Percentiles rank a stretch among this genome's conserved stretches.
phyloP scores from a whole-genome alignment of 2,113 vertebrate species.

The Nibea albiflora region DNA sequence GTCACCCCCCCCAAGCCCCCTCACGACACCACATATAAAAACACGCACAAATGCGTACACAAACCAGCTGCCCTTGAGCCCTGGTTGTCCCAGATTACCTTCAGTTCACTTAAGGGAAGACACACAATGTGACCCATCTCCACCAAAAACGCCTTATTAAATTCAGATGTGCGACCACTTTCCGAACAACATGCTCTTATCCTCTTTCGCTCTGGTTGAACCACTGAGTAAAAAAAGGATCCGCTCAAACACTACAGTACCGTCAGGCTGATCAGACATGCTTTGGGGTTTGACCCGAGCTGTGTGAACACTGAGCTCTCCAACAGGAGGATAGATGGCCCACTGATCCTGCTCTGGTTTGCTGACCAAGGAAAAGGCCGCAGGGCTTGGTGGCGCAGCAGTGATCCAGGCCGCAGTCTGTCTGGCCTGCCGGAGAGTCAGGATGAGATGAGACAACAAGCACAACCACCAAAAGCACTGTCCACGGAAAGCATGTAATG shows the following conservation, averaged over 20 bases:
- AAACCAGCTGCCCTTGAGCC: slow-evolving; percentile 53
- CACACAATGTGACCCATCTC: slow-evolving; percentile 69
- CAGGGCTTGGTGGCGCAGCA: slow-evolving; percentile 45
- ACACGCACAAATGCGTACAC: slow-evolving; percentile 15
- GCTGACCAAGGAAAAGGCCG: slow-evolving; percentile 61
- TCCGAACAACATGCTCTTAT: slow-evolving; percentile 66
- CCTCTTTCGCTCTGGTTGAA: slow-evolving; percentile 64
- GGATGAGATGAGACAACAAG: slow-evolving; percentile 52
- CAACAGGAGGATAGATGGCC: slow-evolving; percentile 53
- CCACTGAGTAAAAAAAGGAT: slow-evolving; percentile 55
- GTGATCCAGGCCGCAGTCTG: slow-evolving; percentile 70
- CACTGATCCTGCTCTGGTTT: slow-evolving; percentile 67
- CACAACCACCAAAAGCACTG: slow-evolving; percentile 33
- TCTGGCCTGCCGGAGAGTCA: slow-evolving; percentile 44
- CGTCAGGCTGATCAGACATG: slow-evolving; percentile 67
- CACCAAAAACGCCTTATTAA: slow-evolving; percentile 64
- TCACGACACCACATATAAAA: slow-evolving; percentile 42
- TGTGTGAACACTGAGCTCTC: slow-evolving; percentile 59
- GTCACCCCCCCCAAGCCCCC: slow-evolving; percentile 42
- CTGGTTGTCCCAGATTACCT: slow-evolving; percentile 65
- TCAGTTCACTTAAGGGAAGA: slow-evolving; percentile 74
- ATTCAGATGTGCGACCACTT: slow-evolving; percentile 73
- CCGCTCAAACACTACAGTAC: slow-evolving; percentile 56
- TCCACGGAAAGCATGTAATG: slow-evolving; percentile 42
- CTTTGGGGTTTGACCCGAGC: slow-evolving; percentile 70